Evolutionary conservation across 2,113 vertebrate genomes (phyloP).

Genomic region (Budorcas taxicolor): DNA sequence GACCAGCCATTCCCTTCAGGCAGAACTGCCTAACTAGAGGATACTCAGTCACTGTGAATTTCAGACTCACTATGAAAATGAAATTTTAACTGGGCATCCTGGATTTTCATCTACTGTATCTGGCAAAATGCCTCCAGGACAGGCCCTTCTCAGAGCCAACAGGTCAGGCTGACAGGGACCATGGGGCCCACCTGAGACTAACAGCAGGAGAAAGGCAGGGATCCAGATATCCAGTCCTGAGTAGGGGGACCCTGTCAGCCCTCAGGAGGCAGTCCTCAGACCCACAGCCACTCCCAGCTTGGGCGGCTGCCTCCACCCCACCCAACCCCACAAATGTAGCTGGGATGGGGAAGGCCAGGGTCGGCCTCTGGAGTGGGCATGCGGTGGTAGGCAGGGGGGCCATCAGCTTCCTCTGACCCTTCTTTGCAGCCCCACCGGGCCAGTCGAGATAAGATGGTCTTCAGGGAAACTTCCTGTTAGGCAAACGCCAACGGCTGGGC

Average conservation of each 20-base stretch:
- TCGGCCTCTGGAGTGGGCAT: background rate
- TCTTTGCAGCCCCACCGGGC: background rate
- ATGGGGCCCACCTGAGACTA: background rate
- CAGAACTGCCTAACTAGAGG: background rate
- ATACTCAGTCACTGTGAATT: background rate
- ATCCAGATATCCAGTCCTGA: background rate
- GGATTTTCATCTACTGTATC: background rate
- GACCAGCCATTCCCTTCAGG: background rate
- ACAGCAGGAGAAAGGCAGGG: background rate
- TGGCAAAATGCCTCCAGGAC: background rate
- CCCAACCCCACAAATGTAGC: background rate
- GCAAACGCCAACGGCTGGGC: constrained; percentile 5
- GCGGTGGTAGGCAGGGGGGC: background rate
- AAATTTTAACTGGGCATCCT: background rate
- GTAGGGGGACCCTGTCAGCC: background rate
- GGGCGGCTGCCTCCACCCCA: background rate
- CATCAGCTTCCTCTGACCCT: background rate
- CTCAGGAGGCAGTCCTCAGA: background rate
- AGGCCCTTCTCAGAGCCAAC: background rate
- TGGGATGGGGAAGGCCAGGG: background rate
- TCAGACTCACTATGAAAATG: background rate
- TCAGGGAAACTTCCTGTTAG: constrained; percentile 30
- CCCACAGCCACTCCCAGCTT: background rate
- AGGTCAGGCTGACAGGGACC: background rate
- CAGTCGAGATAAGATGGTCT: background rate